Base-by-base conservation (phyloP, 2,888 invertebrate genomes). In the Caenorhabditis sinica region DNA sequence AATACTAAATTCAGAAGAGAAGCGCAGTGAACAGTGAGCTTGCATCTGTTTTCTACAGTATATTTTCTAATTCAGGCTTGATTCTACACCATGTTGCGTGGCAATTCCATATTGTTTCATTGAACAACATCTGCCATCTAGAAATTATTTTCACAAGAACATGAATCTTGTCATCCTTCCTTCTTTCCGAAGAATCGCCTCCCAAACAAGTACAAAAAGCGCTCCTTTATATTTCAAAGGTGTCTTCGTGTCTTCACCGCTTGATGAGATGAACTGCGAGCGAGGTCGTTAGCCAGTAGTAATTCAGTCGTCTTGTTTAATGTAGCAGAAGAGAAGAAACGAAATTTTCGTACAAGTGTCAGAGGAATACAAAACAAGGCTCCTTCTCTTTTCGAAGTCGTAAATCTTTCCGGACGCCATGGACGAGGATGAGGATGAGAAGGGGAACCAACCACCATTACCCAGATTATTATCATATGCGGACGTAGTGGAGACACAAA, bases 391-490 rank as follows among this genome's bases (percentile, higher is more conserved):
- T 28, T 28, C 4, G 69, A 40, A 28, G 69, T 75, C 82, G 75
- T 82, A 82, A 82, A 82, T 82, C 82, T 82, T 82, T 71, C 71
- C 71, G 75, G 79, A 72, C 77, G 58, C 69, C 49, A 72, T 49
- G 56, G 77, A 23, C 45, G 25, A 66, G 76, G 30, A 72, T 40
- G 61, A 40, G 40, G 40, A n/a, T n/a, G n/a, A 63, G 58, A n/a
- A 51, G 36, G 61, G 49, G 61, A 45, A 36, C 25, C 65, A 61
- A 61, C 60, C 40, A 77, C 28, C 17, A 63, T 65, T 33, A 61
- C 33, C 73, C 65, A 80, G 82, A 82, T 82, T 75, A 82, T 82
- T 75, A 82, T 82, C 82, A 75, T 81, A 73, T 73, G 66, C 80
- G 73, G 73, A 73, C 28, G 45, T 30, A 65, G 25, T 33, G 36